These are phyloP conservation scores for Phylloscopus trochiloides DNA, from an alignment of 2,113 vertebrate genomes.

Conservation along the genomic window DNA sequence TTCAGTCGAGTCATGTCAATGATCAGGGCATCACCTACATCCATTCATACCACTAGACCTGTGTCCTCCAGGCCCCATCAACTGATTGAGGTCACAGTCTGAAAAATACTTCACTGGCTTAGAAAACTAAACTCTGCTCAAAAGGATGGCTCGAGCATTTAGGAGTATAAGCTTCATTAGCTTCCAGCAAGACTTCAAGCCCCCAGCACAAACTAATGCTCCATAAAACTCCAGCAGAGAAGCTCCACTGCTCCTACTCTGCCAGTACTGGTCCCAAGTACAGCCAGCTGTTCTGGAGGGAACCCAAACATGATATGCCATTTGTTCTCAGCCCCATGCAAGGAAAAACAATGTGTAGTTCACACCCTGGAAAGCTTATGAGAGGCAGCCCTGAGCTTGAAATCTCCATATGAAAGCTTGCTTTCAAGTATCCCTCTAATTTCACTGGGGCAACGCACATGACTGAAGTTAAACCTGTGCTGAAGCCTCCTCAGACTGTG, in stretches of 20 bases:
- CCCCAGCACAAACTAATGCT: not conserved
- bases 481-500: not conserved
- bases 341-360: not conserved
- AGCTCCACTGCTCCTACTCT: not conserved
- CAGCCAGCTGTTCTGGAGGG: not conserved
- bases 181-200: not conserved
- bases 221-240: not conserved
- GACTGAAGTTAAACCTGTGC: not conserved
- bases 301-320: rapidly evolving
- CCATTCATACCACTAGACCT: not conserved
- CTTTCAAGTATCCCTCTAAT: not conserved
- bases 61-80: not conserved
- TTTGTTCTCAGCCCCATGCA: not conserved
- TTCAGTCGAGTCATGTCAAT: not conserved
- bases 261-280: not conserved
- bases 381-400: not conserved
- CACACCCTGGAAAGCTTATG: not conserved
- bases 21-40: not conserved
- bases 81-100: not conserved
- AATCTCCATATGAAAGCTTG: not conserved
- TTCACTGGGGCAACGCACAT: not conserved
- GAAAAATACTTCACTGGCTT: not conserved
- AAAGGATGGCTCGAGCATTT: not conserved
- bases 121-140: not conserved
- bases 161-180: not conserved